These are phyloP conservation scores for Scrobipalpa atriplicella DNA, from an alignment of 2,888 invertebrate species.

Conservation along the genomic window DNA sequence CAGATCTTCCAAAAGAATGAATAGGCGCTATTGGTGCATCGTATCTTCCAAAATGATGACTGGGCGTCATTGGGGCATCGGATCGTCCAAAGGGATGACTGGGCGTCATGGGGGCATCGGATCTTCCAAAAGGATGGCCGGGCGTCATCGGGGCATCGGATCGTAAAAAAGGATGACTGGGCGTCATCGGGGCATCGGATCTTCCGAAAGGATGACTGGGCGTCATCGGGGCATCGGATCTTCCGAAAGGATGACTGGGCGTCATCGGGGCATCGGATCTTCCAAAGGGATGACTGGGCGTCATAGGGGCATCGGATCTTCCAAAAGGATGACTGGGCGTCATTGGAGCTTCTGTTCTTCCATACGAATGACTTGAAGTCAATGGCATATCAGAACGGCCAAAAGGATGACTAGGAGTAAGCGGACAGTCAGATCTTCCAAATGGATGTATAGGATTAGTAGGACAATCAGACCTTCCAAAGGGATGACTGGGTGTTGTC, in stretches of 20 bases:
- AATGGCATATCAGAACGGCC: constrained; percentile 56
- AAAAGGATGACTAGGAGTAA: constrained; percentile 55
- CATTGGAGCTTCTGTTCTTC: constrained; percentile 47
- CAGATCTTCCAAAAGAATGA: constrained; percentile 47
- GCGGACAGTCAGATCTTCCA: constrained; percentile 54
- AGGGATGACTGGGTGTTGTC: constrained; percentile 50
- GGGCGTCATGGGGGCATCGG: constrained; percentile 43
- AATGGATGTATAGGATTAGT: constrained; percentile 54
- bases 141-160: constrained; percentile 47
- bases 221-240: constrained; percentile 55
- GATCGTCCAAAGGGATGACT: constrained; percentile 42
- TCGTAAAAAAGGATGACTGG: constrained; percentile 47
- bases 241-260: constrained; percentile 56
- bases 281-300: constrained; percentile 53
- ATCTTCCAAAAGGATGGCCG: constrained; percentile 44
- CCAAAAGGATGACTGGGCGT: constrained; percentile 51
- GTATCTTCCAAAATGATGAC: constrained; percentile 41
- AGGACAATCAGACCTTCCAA: constrained; percentile 53
- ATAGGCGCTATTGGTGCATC: constrained; percentile 50
- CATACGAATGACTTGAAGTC: constrained; percentile 59
- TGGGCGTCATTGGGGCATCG: constrained; percentile 44
- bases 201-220: constrained; percentile 58
- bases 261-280: constrained; percentile 57
- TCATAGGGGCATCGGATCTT: constrained; percentile 44
- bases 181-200: constrained; percentile 48